A percentile compares a stretch with the other conserved stretches of the same genome.
These are phyloP conservation scores for Agrilus cyanescens DNA, from an alignment of 2,888 invertebrate genomes.

Conservation along the genomic window DNA sequence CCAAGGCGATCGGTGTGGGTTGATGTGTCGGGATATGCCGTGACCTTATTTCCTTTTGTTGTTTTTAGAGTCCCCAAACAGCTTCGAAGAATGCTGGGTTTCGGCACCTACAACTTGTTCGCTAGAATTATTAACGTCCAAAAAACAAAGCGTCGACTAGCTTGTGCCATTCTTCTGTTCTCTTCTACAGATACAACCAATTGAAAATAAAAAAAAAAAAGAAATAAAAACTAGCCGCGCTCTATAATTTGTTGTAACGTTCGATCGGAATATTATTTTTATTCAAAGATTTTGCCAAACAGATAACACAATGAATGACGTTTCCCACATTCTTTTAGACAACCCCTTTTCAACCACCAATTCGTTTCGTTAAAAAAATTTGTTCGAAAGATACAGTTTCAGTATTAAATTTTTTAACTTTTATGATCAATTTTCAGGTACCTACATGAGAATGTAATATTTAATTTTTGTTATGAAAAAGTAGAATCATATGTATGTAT, in stretches of 20 bases:
- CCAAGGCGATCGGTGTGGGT: slow-evolving; percentile 12
- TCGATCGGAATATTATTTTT: slow-evolving; percentile 9
- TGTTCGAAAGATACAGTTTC: no score
- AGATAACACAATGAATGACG: slow-evolving; percentile 6
- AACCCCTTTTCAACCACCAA: no score
- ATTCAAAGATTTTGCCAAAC: slow-evolving; percentile 10
- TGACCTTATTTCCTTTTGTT: slow-evolving; percentile 10
- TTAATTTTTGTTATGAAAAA: no score
- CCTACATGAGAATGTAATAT: no score
- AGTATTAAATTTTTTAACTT: no score
- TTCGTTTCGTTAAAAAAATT: no score
- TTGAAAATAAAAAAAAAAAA: neutral
- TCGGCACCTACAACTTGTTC: slow-evolving; percentile 13
- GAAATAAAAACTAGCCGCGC: no score
- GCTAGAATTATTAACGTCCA: slow-evolving; percentile 1
- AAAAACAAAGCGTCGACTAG: slow-evolving; percentile 4
- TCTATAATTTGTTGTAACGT: no score
- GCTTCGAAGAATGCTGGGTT: slow-evolving; percentile 19
- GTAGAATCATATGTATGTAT: no score
- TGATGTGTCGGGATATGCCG: slow-evolving; percentile 9
- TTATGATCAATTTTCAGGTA: no score
- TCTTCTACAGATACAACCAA: neutral
- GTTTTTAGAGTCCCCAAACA: slow-evolving; percentile 15
- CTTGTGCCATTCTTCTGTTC: neutral
- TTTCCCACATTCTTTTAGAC: no score